A percentile compares a stretch with the other conserved stretches of the same genome.
These are phyloP conservation scores for Eretmocerus hayati DNA, from an alignment of 2,888 invertebrate species.

Conservation along the genomic window DNA sequence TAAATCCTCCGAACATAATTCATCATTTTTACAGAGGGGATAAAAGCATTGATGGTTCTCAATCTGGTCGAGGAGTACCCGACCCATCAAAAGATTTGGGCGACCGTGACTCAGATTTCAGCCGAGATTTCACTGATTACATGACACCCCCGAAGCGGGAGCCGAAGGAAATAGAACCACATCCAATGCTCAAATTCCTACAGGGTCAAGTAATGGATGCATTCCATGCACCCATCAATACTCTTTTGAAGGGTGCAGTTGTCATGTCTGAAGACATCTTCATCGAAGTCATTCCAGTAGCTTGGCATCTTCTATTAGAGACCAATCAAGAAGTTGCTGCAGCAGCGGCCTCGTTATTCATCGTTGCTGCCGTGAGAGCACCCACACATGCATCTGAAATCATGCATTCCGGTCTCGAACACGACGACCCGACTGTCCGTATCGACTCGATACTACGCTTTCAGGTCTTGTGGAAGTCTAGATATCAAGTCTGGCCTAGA, in stretches of 20 bases:
- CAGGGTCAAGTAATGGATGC: constrained; percentile 77
- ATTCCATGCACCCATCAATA: constrained; percentile 83
- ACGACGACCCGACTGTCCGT: constrained; percentile 73
- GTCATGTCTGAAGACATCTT: constrained; percentile 83
- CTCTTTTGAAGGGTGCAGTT: constrained; percentile 82
- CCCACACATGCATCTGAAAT: constrained; percentile 84
- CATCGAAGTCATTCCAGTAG: constrained; percentile 79
- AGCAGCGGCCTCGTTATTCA: constrained; percentile 82
- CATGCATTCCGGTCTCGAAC: constrained; percentile 81
- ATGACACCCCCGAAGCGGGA: constrained; percentile 37
- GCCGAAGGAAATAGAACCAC: constrained; percentile 53
- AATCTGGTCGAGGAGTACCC: constrained; percentile 48
- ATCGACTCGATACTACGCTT: constrained; percentile 81
- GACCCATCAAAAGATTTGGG: constrained; percentile 52
- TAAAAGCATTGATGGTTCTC: constrained; percentile 49
- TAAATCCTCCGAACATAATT: no score
- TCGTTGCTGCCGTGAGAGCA: constrained; percentile 86
- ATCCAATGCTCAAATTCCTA: constrained; percentile 72
- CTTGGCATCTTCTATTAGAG: constrained; percentile 92
- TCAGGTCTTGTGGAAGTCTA: constrained; percentile 91
- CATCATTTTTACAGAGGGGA: no score
- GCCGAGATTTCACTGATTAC: constrained; percentile 37
- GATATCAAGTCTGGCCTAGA: constrained; percentile 98
- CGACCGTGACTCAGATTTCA: constrained; percentile 49
- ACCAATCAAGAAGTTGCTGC: constrained; percentile 82